Percentiles rank a stretch among this genome's conserved stretches.
Evolutionary conservation across 2,113 vertebrate genomes (phyloP).

Genomic region (Eulemur rufifrons): DNA sequence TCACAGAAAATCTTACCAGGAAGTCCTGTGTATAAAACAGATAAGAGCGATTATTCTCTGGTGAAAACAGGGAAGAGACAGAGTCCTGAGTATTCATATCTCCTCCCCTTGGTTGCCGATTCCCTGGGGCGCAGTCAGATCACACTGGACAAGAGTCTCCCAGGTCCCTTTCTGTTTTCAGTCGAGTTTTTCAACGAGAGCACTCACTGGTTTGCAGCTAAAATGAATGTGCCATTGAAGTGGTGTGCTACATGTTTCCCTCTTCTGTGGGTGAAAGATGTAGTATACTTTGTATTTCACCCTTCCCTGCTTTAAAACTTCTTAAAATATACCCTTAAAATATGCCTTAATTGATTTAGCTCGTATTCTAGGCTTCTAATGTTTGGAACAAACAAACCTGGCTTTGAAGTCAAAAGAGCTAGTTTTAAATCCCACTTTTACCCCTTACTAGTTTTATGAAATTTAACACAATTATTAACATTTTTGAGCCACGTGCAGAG

Average conservation of each 20-base stretch:
- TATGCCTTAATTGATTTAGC: neutral
- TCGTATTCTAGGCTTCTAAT: neutral
- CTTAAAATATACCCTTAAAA: neutral
- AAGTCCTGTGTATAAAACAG: neutral
- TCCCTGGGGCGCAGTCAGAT: neutral
- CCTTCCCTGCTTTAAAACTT: neutral
- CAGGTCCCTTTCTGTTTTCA: neutral
- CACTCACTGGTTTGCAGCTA: neutral
- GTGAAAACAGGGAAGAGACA: neutral
- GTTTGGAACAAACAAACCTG: neutral
- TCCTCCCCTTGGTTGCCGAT: neutral
- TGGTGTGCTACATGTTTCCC: neutral
- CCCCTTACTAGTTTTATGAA: neutral
- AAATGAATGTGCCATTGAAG: no score
- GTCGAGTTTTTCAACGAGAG: neutral
- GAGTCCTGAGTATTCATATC: neutral
- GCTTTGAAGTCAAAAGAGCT: neutral
- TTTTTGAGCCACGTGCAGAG: neutral
- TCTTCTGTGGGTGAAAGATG: neutral
- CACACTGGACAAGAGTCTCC: neutral
- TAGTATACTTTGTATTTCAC: neutral
- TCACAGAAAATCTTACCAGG: neutral
- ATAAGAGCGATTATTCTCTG: neutral
- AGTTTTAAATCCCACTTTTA: neutral
- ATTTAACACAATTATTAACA: neutral